Conservation (phyloP, 2,113 vertebrate genomes). For the Dicrurus megarhynchus region DNA sequence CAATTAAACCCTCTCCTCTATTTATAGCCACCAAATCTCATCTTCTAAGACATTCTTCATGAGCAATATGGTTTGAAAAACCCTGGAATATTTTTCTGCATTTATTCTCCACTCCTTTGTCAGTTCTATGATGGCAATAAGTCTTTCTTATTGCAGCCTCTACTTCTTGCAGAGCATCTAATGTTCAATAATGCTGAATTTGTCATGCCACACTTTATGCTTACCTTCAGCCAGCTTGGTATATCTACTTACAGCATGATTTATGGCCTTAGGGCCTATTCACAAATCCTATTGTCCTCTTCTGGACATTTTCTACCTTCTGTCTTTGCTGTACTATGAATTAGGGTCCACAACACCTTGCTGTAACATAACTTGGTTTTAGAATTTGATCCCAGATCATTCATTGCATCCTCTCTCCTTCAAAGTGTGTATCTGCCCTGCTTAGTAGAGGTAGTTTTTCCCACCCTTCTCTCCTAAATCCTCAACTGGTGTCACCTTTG, state of each 20-base stretch:
- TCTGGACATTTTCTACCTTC: not conserved
- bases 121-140: not conserved
- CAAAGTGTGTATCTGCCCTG: not conserved
- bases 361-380: not conserved
- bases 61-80: not conserved
- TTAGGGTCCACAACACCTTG: not conserved
- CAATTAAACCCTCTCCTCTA: not conserved
- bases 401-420: not conserved
- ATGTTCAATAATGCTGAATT: not conserved
- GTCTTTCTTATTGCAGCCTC: not conserved
- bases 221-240: not conserved
- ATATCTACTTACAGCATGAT: not conserved
- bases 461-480: not conserved
- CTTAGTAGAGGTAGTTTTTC: not conserved
- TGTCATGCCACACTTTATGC: not conserved
- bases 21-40: not conserved
- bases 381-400: not conserved
- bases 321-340: not conserved
- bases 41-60: not conserved
- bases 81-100: not conserved
- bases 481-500: not conserved
- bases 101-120: not conserved
- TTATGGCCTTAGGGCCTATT: not conserved
- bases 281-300: not conserved
- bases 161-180: not conserved